Evolutionary conservation across 2,888 invertebrate species (phyloP), one percentile per base, ranked within the genome.

Genomic region (Pammene aurita): DNA sequence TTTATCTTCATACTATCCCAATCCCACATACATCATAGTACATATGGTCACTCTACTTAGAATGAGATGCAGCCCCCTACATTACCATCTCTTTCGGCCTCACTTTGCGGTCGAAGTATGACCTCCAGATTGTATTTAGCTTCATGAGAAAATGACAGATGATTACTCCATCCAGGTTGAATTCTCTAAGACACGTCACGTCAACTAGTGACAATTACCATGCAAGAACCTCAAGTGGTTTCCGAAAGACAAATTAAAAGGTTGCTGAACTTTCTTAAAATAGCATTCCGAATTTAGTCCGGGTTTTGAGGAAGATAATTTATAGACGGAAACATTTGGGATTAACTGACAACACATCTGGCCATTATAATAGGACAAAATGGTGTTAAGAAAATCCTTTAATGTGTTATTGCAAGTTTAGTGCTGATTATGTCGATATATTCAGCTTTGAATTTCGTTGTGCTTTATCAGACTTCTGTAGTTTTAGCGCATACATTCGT

Each of bases 161-260:
- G n/a, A n/a, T n/a, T n/a, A n/a, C n/a, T n/a, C n/a, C n/a, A n/a
- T n/a, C n/a, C n/a, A n/a, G n/a, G n/a, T n/a, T n/a, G n/a, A n/a
- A n/a, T n/a, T n/a, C n/a, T n/a, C n/a, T n/a, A n/a, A n/a, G n/a
- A n/a, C n/a, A n/a, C n/a, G 26, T 26, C 26, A 2, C 4, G 26
- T 26, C 18, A 52, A 11, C 52, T 5, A 26, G 11, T 7, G 26
- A n/a, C 54, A 34, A 7, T 58, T n/a, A n/a, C n/a, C n/a, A n/a
- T n/a, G n/a, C n/a, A n/a, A n/a, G n/a, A 13, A 42, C 10, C 13
- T 5, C 4, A 42, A 42, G 13, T 61, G 38, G 16, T 60, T 48
- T 35, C 46, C n/a, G 11, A 44, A 46, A 38, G 16, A 16, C 38
- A 38, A 18, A 61, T 61, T 61, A 61, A 50, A 50, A 61, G 61